Percentiles rank a stretch among this genome's conserved stretches.
phyloP scores from a whole-genome alignment of 1,140 invertebrate genomes.

The Rhyzopertha dominica region DNA sequence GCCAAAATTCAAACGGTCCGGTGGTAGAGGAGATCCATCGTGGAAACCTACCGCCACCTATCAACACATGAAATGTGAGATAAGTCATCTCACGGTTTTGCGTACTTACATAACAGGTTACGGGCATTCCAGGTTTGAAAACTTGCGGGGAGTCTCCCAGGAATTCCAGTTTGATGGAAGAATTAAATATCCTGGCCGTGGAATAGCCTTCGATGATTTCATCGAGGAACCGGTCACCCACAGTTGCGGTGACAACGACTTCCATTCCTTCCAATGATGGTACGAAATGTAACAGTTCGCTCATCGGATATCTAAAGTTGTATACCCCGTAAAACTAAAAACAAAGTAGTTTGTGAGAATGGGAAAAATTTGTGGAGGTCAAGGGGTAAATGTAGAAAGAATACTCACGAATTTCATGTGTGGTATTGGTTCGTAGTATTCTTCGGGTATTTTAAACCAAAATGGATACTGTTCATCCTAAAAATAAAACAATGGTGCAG shows the following conservation, averaged over 20 bases:
- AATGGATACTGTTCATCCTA: conserved; percentile 71
- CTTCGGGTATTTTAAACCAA: conserved; percentile 60
- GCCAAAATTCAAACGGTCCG: conserved; percentile 51
- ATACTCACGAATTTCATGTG: conserved; percentile 64
- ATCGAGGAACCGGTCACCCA: conserved; percentile 85
- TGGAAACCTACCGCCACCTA: conserved; percentile 71
- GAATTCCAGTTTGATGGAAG: conserved; percentile 73
- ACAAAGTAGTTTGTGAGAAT: conserved; percentile 10
- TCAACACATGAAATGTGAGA: too few species aligned
- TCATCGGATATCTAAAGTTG: conserved; percentile 77
- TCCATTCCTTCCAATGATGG: conserved; percentile 71
- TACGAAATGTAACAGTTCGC: conserved; percentile 65
- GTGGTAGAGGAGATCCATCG: conserved; percentile 65
- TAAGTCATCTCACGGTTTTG: background rate
- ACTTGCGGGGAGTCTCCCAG: conserved; percentile 86
- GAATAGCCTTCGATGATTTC: conserved; percentile 83
- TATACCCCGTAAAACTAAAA: conserved; percentile 81
- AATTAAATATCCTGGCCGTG: conserved; percentile 81
- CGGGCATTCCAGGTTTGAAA: conserved; percentile 90
- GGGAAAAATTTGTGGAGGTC: background rate
- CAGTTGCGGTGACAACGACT: conserved; percentile 78
- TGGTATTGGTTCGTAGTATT: conserved; percentile 53
- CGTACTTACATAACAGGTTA: conserved; percentile 66
- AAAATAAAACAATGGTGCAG: conserved; percentile 27
- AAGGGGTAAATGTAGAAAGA: conserved; percentile 17